A percentile compares a stretch with the other conserved stretches of the same genome.
These are phyloP conservation scores for Morus bassanus DNA, from an alignment of 2,797 vertebrate genomes.

Conservation along the genomic window DNA sequence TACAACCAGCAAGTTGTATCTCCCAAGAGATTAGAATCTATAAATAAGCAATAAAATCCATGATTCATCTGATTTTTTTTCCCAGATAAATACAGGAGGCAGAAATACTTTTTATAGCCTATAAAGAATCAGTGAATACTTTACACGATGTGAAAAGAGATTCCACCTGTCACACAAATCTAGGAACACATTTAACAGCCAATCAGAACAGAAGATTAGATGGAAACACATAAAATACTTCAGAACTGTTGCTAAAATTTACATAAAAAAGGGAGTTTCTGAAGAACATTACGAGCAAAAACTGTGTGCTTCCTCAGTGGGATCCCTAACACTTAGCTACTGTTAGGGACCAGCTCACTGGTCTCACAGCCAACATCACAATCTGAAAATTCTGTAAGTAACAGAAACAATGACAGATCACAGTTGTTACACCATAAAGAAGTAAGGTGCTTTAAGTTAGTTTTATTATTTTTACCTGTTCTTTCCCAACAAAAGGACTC, in stretches of 20 bases:
- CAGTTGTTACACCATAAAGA: neutral
- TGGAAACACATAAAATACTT: neutral
- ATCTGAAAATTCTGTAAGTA: neutral
- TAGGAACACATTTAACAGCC: neutral
- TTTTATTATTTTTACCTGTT: constrained; percentile 84
- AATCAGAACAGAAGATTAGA: neutral
- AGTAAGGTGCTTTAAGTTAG: neutral
- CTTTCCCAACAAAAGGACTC: constrained; percentile 89
- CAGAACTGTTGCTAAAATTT: neutral
- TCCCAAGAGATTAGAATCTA: neutral
- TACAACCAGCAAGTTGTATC: neutral
- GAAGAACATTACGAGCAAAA: neutral
- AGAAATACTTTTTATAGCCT: neutral
- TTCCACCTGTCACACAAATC: neutral
- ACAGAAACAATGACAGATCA: neutral
- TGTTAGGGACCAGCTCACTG: neutral
- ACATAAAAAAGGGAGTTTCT: neutral
- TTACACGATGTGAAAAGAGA: neutral
- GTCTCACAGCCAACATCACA: neutral
- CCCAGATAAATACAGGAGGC: neutral
- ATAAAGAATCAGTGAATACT: neutral
- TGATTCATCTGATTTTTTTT: neutral
- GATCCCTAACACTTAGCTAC: neutral
- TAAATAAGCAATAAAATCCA: neutral
- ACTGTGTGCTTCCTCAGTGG: neutral